These are phyloP conservation scores for Argyra leucocephala DNA, from an alignment of 2,888 invertebrate species.

Conservation along the genomic window DNA sequence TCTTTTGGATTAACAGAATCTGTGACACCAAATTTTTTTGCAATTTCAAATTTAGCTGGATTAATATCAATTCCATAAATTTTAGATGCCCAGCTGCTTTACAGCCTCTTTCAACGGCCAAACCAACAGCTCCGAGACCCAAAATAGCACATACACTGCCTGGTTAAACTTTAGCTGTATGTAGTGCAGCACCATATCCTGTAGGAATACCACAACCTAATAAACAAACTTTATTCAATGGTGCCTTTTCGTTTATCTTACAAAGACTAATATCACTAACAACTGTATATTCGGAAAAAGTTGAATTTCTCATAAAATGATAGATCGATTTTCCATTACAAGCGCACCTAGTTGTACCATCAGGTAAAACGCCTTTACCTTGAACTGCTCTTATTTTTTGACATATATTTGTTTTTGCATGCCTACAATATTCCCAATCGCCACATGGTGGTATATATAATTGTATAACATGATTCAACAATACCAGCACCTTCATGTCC, in stretches of 20 bases:
- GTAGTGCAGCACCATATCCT: constrained; percentile 89
- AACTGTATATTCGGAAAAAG: constrained; percentile 90
- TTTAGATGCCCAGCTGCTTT: constrained; percentile 73
- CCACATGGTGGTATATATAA: constrained; percentile 94
- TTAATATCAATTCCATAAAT: constrained; percentile 85
- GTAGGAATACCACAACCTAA: constrained; percentile 91
- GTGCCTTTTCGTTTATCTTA: constrained; percentile 77
- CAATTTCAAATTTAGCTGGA: constrained; percentile 68
- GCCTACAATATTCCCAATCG: constrained; percentile 92
- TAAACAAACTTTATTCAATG: constrained; percentile 77
- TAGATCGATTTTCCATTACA: constrained; percentile 58
- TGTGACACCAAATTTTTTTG: constrained; percentile 78
- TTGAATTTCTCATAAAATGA: constrained; percentile 96
- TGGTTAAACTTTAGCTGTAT: constrained; percentile 82
- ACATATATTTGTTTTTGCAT: constrained; percentile 93
- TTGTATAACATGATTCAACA: constrained; percentile 98
- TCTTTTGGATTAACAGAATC: constrained; percentile 93
- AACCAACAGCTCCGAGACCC: constrained; percentile 87
- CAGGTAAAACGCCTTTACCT: constrained; percentile 84
- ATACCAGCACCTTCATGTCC: constrained; percentile 96
- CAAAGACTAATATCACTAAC: constrained; percentile 89
- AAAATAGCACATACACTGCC: constrained; percentile 83
- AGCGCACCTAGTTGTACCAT: constrained; percentile 74
- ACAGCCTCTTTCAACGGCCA: constrained; percentile 83
- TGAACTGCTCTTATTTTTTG: constrained; percentile 80